These are phyloP conservation scores for Physella acuta DNA, from an alignment of 1,140 invertebrate genomes.

Conservation along the genomic window DNA sequence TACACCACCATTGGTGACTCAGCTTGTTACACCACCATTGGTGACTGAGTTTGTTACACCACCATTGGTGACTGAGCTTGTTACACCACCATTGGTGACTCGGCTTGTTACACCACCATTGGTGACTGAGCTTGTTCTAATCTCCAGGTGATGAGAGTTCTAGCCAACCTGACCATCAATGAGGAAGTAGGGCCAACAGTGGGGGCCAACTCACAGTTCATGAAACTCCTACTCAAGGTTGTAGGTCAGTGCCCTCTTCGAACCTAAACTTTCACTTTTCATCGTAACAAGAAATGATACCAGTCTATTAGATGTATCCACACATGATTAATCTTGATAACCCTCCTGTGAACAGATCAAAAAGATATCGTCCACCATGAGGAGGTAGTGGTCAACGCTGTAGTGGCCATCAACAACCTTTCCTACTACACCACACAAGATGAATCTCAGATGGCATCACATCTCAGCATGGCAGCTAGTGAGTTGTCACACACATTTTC, in stretches of 20 bases:
- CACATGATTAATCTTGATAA: too few relatives aligned
- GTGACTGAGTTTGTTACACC: too few relatives aligned
- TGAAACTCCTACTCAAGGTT: slow-evolving; percentile 61
- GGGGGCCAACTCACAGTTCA: slow-evolving; percentile 60
- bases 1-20: too few relatives aligned
- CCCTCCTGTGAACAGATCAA: too few relatives aligned
- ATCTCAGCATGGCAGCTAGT: slow-evolving; percentile 55
- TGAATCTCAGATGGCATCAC: slow-evolving; percentile 43
- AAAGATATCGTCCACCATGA: slow-evolving; percentile 66
- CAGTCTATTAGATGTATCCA: too few relatives aligned
- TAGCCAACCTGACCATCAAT: slow-evolving; percentile 76
- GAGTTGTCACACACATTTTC: slow-evolving; percentile 27
- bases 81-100: too few relatives aligned
- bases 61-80: too few relatives aligned
- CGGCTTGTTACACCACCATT: too few relatives aligned
- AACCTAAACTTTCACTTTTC: too few relatives aligned
- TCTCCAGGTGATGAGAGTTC: slow-evolving; percentile 64
- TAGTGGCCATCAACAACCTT: slow-evolving; percentile 71
- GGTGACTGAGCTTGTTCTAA: too few relatives aligned
- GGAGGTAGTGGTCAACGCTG: slow-evolving; percentile 68
- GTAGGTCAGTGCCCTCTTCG: slow-evolving; percentile 52
- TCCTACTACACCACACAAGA: slow-evolving; percentile 64
- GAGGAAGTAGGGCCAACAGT: slow-evolving; percentile 69
- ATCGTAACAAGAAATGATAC: too few relatives aligned
- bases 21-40: too few relatives aligned